Base-by-base conservation (phyloP, 2,113 vertebrate species). In the Eolophus roseicapilla region DNA sequence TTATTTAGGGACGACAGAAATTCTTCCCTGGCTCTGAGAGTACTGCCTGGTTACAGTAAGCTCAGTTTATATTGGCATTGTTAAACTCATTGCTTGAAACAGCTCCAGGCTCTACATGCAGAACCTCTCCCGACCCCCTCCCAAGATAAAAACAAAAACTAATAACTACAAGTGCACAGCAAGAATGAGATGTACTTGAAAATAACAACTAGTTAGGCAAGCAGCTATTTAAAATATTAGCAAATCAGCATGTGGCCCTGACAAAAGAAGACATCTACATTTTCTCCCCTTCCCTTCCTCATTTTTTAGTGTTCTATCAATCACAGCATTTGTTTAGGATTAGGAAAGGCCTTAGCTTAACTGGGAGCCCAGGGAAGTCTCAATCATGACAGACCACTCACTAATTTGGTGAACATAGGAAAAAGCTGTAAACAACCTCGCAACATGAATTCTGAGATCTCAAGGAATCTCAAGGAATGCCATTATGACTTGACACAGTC, bases 1-100 rank as follows among this genome's bases (percentile, higher is more conserved):
- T 88, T 55, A 17, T 86, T 94, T 49, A 81, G 86, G 50, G 88
- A 81, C 64, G 50, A 55, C 83, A 91, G 67, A 88, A 94, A 94
- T 84, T 31, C 64, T 77, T 57, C 41, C 60, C 76, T 81, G 94
- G 17, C 41, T 92, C 78, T 33, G 27, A 44, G n/a, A 67, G 31
- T 1, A 4, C 47, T 81, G 68, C 47, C 71, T 90, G 55, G 60
- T 81, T 59, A 37, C 76, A 83, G 55, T 18, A 39, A 78, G 50
- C n/a, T 92, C 41, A 20, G 88, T 90, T 90, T 37, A 31, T 37
- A 57, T 2, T 37, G 52, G 71, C 59, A 68, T 62, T 46, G 53
- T 47, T 90, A 44, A 79, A 86, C 37, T 33, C 31, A 37, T 63
- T 73, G 75, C 37, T 9, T 88, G 91, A 86, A 82, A 64, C 11